phyloP scores from a whole-genome alignment of 2,888 invertebrate species.

The Alentia gelatinosa region DNA sequence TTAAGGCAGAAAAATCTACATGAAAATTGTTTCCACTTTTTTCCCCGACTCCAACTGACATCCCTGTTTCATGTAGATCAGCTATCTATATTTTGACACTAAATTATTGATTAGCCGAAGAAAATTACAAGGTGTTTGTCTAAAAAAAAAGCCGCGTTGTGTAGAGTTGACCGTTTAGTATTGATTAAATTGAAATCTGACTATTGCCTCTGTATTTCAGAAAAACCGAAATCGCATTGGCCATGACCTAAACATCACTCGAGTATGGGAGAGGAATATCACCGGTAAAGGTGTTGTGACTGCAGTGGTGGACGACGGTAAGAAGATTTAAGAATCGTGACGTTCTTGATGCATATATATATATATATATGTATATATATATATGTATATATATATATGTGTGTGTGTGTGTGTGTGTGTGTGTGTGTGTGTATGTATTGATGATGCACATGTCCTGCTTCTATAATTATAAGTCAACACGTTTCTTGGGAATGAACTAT shows the following conservation, averaged over 20 bases:
- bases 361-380: neutral
- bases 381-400: conserved; percentile 25
- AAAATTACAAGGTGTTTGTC: too few species aligned
- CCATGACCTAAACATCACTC: conserved; percentile 78
- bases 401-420: neutral
- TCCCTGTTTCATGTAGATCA: too few species aligned
- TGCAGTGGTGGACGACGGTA: conserved; percentile 79
- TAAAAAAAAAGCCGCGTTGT: too few species aligned
- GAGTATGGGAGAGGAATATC: conserved; percentile 74
- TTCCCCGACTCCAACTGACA: too few species aligned
- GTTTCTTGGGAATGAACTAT: too few species aligned
- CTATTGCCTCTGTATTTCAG: conserved; percentile 66
- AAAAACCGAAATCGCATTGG: conserved; percentile 65
- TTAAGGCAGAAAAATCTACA: too few species aligned
- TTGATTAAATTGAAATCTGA: too few species aligned
- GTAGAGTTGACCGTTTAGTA: too few species aligned
- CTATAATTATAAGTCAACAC: too few species aligned
- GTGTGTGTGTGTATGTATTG: neutral
- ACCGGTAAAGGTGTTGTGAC: conserved; percentile 77
- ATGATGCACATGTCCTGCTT: neutral
- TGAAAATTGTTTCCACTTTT: too few species aligned
- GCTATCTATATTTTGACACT: too few species aligned
- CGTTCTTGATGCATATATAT: neutral
- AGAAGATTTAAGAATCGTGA: neutral
- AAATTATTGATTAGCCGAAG: too few species aligned